phyloP scores from a whole-genome alignment of 1,140 invertebrate species.

The Acyrthosiphon pisum region DNA sequence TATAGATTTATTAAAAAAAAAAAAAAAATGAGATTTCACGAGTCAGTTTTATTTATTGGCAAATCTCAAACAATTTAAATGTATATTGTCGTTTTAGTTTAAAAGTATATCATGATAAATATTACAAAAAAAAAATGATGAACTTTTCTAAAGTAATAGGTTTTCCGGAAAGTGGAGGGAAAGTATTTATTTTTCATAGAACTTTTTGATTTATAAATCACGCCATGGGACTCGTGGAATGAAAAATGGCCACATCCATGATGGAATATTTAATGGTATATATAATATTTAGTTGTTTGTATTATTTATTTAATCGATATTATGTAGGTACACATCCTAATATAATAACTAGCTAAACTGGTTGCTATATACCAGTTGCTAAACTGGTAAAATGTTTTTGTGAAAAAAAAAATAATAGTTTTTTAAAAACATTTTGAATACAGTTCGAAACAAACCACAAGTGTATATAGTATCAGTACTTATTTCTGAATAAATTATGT shows the following conservation, averaged over 20 bases:
- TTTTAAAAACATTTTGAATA: not conserved
- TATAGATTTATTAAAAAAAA: not conserved
- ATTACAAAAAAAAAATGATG: not conserved
- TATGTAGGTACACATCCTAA: not conserved
- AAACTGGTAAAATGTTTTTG: not conserved
- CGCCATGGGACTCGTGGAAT: not conserved
- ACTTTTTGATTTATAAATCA: not conserved
- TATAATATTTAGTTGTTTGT: not conserved
- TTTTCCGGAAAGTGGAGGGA: not conserved
- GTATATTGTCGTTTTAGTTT: not conserved
- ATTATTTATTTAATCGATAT: not conserved
- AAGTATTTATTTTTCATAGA: constrained; percentile 5
- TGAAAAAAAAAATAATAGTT: not conserved
- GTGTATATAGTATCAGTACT: too few relatives aligned
- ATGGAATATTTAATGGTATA: not conserved
- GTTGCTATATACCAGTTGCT: too few relatives aligned
- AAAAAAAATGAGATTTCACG: not conserved
- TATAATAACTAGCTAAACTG: not conserved
- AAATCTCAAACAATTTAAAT: not conserved
- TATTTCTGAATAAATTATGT: not conserved
- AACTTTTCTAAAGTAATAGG: not conserved
- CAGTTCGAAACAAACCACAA: not conserved
- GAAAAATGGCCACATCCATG: not conserved
- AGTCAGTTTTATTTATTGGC: not conserved
- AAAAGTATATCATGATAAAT: not conserved